A percentile compares a stretch with the other conserved stretches of the same genome.
These are phyloP conservation scores for Passer domesticus DNA, from an alignment of 2,113 vertebrate genomes.

Conservation along the genomic window DNA sequence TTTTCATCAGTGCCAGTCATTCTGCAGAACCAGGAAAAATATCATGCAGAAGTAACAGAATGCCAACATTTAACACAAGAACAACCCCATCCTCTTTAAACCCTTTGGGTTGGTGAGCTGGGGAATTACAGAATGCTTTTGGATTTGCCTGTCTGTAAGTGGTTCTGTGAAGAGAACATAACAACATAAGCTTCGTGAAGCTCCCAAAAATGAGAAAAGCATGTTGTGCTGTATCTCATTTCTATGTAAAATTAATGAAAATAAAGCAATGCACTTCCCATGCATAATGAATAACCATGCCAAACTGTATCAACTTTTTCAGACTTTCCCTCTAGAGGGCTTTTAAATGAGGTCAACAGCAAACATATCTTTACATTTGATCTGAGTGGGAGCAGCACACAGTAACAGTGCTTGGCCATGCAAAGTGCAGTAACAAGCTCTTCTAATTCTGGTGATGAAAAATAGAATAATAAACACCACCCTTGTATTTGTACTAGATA, in stretches of 20 bases:
- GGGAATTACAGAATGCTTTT: slow-evolving; percentile 23
- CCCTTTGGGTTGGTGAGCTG: background rate
- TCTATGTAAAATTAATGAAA: slow-evolving; percentile 71
- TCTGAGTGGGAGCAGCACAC: slow-evolving; percentile 1
- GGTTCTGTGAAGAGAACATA: background rate
- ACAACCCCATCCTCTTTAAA: slow-evolving; percentile 42
- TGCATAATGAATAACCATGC: slow-evolving; percentile 70
- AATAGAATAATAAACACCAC: slow-evolving; percentile 29
- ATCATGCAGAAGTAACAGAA: slow-evolving; percentile 6
- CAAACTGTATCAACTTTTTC: slow-evolving; percentile 63
- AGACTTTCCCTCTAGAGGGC: slow-evolving; percentile 21
- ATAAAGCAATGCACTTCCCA: slow-evolving; percentile 59
- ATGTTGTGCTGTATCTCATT: slow-evolving; percentile 45
- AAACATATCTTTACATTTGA: slow-evolving; percentile 61
- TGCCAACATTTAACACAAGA: slow-evolving; percentile 26
- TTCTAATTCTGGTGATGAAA: slow-evolving; percentile 30
- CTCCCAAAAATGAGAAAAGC: slow-evolving; percentile 48
- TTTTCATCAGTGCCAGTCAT: background rate
- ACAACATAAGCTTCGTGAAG: slow-evolving; percentile 8
- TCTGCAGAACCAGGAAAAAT: slow-evolving; percentile 36
- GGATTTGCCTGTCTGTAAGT: slow-evolving; percentile 20
- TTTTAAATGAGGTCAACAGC: slow-evolving; percentile 70
- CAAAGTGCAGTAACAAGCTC: slow-evolving; percentile 30
- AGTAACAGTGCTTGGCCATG: slow-evolving; percentile 42
- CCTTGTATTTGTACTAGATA: background rate